phyloP scores from a whole-genome alignment of 2,797 vertebrate species.

The Sebastes steindachneri region DNA sequence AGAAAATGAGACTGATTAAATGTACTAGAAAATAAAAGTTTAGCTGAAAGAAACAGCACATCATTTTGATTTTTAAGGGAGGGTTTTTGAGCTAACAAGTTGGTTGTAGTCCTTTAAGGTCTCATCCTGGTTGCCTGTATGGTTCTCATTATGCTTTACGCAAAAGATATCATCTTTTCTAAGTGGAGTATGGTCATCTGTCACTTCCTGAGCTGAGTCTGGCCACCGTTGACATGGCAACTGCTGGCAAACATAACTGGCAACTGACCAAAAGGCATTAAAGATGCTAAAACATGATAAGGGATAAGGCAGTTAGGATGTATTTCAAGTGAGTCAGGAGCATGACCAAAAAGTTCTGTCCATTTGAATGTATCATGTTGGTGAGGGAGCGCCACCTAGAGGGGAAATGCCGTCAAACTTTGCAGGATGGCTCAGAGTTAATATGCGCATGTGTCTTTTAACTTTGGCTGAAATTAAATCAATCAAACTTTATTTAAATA shows the following conservation, averaged over 20 bases:
- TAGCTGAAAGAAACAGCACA: neutral
- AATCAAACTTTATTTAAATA: neutral
- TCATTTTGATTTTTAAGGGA: neutral
- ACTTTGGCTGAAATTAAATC: neutral
- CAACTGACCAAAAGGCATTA: neutral
- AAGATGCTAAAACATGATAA: neutral
- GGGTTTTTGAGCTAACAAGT: neutral
- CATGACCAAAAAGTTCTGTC: neutral
- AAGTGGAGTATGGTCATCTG: neutral
- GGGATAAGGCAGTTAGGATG: neutral
- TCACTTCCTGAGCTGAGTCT: neutral
- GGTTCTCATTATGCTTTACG: neutral
- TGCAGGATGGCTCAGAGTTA: neutral
- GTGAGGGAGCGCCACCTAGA: slow-evolving; percentile 28
- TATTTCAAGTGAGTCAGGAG: neutral
- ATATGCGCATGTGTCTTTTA: neutral
- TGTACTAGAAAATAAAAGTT: neutral
- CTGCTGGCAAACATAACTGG: slow-evolving; percentile 5
- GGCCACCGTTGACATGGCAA: slow-evolving; percentile 29
- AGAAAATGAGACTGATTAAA: slow-evolving; percentile 4
- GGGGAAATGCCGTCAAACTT: neutral
- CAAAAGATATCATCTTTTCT: neutral
- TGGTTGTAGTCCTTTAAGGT: neutral
- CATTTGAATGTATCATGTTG: neutral
- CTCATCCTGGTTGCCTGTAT: neutral